phyloP scores from a whole-genome alignment of 2,888 invertebrate genomes.

The Synanthedon myopaeformis region DNA sequence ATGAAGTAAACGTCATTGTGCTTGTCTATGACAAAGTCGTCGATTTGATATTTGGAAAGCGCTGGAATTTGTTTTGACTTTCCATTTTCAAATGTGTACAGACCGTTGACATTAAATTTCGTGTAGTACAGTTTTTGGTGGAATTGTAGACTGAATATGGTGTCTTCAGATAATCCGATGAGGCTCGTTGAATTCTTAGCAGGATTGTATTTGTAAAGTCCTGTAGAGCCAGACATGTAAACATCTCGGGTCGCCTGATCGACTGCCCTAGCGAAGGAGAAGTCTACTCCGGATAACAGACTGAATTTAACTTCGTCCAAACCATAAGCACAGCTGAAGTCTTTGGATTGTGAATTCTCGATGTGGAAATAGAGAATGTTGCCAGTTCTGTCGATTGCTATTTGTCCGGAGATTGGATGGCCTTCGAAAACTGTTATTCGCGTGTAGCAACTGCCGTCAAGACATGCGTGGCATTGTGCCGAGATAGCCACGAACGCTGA shows the following conservation, averaged over 20 bases:
- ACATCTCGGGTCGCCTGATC: conserved; percentile 32
- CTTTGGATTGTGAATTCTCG: conserved; percentile 19
- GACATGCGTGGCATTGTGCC: conserved; percentile 36
- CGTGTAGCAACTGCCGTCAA: conserved; percentile 38
- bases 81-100: conserved; percentile 26
- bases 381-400: conserved; percentile 36
- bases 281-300: conserved; percentile 26
- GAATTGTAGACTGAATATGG: conserved; percentile 44
- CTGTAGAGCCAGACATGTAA: conserved; percentile 35
- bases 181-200: conserved; percentile 19
- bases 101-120: conserved; percentile 26
- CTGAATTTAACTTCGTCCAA: conserved; percentile 29
- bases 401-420: conserved; percentile 35
- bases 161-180: conserved; percentile 30
- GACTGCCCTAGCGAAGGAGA: conserved; percentile 41
- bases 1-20: conserved; percentile 38
- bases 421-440: conserved; percentile 28
- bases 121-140: conserved; percentile 36
- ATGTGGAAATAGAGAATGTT: conserved; percentile 46
- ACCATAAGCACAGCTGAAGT: conserved; percentile 37
- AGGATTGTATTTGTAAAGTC: conserved; percentile 34
- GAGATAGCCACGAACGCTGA: conserved; percentile 6
- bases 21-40: conserved; percentile 45
- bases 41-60: conserved; percentile 30
- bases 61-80: conserved; percentile 20